Percentiles rank a stretch among this genome's conserved stretches.
Conservation (phyloP, 1,140 invertebrate genomes). For the Drosophila lowei region DNA sequence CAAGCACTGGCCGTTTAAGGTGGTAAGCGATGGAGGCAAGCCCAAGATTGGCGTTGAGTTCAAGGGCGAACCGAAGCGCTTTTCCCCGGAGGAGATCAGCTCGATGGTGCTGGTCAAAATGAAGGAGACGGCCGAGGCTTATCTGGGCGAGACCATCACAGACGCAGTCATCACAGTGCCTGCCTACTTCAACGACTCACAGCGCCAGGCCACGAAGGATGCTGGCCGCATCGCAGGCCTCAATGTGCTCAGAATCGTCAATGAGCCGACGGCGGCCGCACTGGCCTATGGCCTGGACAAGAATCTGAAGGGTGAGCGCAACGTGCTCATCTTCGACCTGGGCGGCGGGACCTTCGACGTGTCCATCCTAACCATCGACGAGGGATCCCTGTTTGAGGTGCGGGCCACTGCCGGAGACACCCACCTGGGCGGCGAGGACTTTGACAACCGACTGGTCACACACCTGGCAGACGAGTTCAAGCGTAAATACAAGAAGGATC, state of each 20-base stretch:
- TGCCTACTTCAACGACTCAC: constrained; percentile 87
- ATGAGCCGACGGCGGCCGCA: constrained; percentile 90
- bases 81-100: constrained; percentile 90
- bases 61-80: constrained; percentile 89
- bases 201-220: constrained; percentile 87
- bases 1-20: constrained; percentile 90
- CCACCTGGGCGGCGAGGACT: constrained; percentile 90
- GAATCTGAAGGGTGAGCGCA: constrained; percentile 89
- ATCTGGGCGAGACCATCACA: constrained; percentile 87
- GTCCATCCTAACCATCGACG: constrained; percentile 93
- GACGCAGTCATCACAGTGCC: constrained; percentile 87
- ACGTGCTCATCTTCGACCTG: constrained; percentile 89
- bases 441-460: constrained; percentile 91
- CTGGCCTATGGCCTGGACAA: constrained; percentile 90
- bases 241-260: constrained; percentile 88
- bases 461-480: constrained; percentile 92
- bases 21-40: constrained; percentile 87
- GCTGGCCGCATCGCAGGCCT: constrained; percentile 87
- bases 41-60: constrained; percentile 89
- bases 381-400: constrained; percentile 92
- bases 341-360: constrained; percentile 93
- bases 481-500: constrained; percentile 92
- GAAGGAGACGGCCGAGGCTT: constrained; percentile 92
- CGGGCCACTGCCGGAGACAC: constrained; percentile 91
- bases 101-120: constrained; percentile 91